A percentile compares a stretch with the other conserved stretches of the same genome.
Evolutionary conservation across 2,797 vertebrate species (phyloP).

Genomic region (Pogonophryne albipinna): DNA sequence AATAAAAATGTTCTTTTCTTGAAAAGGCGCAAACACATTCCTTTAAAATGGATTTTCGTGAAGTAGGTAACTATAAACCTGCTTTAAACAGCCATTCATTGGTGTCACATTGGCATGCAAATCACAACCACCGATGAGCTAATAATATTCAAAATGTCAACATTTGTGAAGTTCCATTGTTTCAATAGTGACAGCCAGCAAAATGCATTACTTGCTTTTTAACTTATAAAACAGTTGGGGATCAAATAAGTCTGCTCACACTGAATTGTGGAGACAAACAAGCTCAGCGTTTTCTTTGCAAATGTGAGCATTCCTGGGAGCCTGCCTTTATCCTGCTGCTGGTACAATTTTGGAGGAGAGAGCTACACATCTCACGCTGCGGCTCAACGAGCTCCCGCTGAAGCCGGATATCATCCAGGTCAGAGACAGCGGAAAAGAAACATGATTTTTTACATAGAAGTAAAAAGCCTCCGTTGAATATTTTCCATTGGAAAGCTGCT

Average conservation of each 20-base stretch:
- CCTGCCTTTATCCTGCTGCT: background rate
- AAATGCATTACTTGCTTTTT: no score
- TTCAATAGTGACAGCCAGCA: background rate
- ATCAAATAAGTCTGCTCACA: background rate
- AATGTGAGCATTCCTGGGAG: conserved; percentile 14
- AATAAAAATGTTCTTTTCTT: background rate
- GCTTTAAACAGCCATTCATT: background rate
- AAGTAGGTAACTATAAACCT: no score
- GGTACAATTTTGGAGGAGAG: conserved; percentile 1
- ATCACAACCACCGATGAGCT: background rate
- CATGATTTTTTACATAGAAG: background rate
- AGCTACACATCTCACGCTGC: background rate
- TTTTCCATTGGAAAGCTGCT: background rate
- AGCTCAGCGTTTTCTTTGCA: conserved; percentile 26
- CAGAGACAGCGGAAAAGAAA: background rate
- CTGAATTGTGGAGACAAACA: background rate
- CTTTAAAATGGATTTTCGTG: no score
- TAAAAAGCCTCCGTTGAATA: background rate
- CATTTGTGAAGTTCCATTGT: background rate
- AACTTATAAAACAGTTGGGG: background rate
- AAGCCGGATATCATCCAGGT: no score
- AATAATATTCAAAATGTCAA: background rate
- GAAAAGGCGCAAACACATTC: no score
- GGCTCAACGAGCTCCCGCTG: conserved; percentile 13
- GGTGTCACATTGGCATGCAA: background rate